Evolutionary conservation across 1,140 invertebrate species (phyloP).

Genomic region (Trachymyrmex septentrionalis): DNA sequence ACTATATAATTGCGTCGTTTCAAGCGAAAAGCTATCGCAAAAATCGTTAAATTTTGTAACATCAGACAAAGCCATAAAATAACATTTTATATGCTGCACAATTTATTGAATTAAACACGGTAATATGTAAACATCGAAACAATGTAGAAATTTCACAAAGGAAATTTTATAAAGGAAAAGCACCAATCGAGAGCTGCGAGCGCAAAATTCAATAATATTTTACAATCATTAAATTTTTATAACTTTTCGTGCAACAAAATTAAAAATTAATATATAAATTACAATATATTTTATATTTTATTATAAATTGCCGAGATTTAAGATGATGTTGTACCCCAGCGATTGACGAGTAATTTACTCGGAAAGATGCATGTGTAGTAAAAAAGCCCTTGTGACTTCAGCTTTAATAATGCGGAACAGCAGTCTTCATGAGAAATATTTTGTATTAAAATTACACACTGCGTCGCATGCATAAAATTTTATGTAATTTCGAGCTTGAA

Average conservation of each 20-base stretch:
- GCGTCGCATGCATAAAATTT: not conserved
- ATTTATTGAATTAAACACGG: not conserved
- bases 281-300: not conserved
- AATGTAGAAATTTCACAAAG: not conserved
- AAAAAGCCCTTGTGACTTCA: conserved; percentile 3
- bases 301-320: not conserved
- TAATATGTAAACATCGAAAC: not conserved
- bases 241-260: not conserved
- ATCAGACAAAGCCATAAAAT: not conserved
- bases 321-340: not conserved
- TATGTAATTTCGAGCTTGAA: conserved; percentile 5
- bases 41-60: not conserved
- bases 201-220: not conserved
- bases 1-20: not conserved
- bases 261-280: conserved; percentile 1
- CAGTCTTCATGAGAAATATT: conserved; percentile 23
- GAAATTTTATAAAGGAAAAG: not conserved
- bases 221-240: not conserved
- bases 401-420: conserved; percentile 37
- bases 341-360: conserved; percentile 27
- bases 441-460: conserved; percentile 12
- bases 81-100: not conserved
- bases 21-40: not conserved
- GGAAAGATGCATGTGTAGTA: not conserved
- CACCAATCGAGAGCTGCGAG: not conserved